Evolutionary conservation across 2,113 vertebrate genomes (phyloP).

Genomic region (Abramis brama): DNA sequence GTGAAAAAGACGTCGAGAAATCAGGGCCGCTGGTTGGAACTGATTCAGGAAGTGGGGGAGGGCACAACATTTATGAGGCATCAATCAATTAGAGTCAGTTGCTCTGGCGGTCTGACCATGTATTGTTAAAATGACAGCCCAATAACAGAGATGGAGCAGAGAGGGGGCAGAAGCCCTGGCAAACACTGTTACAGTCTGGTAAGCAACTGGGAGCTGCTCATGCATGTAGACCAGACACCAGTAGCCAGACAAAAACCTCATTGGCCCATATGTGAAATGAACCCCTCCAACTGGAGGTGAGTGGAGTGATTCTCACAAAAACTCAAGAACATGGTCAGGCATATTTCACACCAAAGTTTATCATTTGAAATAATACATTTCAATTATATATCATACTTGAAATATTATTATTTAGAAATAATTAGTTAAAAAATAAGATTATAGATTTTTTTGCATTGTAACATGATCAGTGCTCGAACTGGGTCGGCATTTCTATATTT

Average conservation of each 20-base stretch:
- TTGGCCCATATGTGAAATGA: constrained; percentile 35
- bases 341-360: background rate
- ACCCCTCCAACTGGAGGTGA: background rate
- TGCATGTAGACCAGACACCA: constrained; percentile 48
- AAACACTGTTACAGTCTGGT: constrained; percentile 66
- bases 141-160: constrained; percentile 56
- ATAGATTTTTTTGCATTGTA: too few species aligned
- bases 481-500: too few species aligned
- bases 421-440: too few species aligned
- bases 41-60: background rate
- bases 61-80: constrained; percentile 62
- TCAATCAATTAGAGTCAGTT: constrained; percentile 73
- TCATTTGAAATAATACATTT: too few species aligned
- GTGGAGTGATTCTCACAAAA: background rate
- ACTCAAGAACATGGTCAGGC: background rate
- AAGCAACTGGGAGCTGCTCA: constrained; percentile 53
- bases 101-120: constrained; percentile 44
- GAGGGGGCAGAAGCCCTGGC: constrained; percentile 38
- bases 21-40: background rate
- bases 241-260: constrained; percentile 48
- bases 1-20: background rate
- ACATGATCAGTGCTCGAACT: too few species aligned
- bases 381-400: too few species aligned
- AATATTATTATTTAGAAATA: too few species aligned
- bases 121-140: constrained; percentile 61